A percentile compares a stretch with the other conserved stretches of the same genome.
Conservation (phyloP, 2,113 vertebrate species). For the Pseudolaguvia tuberculata region DNA sequence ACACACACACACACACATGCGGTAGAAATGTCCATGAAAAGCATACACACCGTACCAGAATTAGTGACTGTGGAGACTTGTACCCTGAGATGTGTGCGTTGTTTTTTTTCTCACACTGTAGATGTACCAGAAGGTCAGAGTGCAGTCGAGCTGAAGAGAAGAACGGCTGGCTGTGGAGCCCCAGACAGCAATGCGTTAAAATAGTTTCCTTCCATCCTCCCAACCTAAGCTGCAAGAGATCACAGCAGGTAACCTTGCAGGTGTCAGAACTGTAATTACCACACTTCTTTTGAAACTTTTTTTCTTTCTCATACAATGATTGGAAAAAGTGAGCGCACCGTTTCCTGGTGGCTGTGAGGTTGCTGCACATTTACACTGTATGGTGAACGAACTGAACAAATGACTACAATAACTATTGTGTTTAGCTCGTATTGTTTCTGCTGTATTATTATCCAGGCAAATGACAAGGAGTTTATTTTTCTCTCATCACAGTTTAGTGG, state of each 20-base stretch:
- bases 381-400: constrained; percentile 31
- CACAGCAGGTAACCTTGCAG: constrained; percentile 57
- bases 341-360: neutral
- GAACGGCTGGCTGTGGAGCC: constrained; percentile 90
- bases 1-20: too few relatives aligned
- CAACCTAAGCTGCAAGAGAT: constrained; percentile 81
- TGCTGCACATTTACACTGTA: constrained; percentile 35
- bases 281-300: constrained; percentile 46
- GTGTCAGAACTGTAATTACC: constrained; percentile 39
- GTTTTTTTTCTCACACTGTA: constrained; percentile 38
- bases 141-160: constrained; percentile 76
- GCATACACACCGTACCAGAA: neutral
- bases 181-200: constrained; percentile 73
- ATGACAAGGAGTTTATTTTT: neutral
- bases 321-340: constrained; percentile 32
- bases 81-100: neutral
- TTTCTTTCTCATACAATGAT: constrained; percentile 33
- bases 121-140: constrained; percentile 81
- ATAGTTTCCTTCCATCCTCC: constrained; percentile 76
- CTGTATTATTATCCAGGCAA: neutral
- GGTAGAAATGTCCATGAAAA: neutral
- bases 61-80: neutral
- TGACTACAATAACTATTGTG: constrained; percentile 1
- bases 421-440: neutral
- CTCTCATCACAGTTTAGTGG: neutral